A percentile compares a stretch with the other conserved stretches of the same genome.
Conservation (phyloP, 1,140 invertebrate species). For the Leptinotarsa texana region DNA sequence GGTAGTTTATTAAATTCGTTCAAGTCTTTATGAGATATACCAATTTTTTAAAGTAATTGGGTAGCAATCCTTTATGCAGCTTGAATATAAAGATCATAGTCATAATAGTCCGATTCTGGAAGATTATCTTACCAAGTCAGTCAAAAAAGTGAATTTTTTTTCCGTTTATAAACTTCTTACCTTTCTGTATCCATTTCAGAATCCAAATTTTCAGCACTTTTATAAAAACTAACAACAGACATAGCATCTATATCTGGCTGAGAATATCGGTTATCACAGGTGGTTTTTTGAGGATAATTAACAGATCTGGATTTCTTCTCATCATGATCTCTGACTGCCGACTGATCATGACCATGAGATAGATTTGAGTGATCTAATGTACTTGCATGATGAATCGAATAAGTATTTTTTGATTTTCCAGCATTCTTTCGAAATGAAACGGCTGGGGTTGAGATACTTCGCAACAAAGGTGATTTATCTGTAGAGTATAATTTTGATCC, state of each 20-base stretch:
- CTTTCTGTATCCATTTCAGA: conserved; percentile 46
- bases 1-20: no score
- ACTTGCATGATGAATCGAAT: conserved; percentile 9
- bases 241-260: conserved; percentile 48
- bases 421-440: conserved; percentile 6
- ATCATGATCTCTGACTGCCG: not conserved
- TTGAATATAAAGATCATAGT: no score
- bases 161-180: conserved; percentile 30
- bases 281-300: not conserved
- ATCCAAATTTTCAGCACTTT: conserved; percentile 48
- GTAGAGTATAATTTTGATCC: not conserved
- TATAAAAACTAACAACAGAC: conserved; percentile 48
- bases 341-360: not conserved
- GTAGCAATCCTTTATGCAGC: no score
- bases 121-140: no score
- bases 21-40: no score
- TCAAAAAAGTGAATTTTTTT: not conserved
- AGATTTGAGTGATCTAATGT: not conserved
- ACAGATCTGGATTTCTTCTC: not conserved
- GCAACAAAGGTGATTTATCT: not conserved
- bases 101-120: no score
- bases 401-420: not conserved
- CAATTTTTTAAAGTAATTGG: no score
- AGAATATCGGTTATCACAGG: conserved; percentile 11
- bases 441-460: conserved; percentile 3